Evolutionary conservation across 2,113 vertebrate species (phyloP), one percentile per base, ranked within the genome.

Genomic region (Collichthys lucidus): DNA sequence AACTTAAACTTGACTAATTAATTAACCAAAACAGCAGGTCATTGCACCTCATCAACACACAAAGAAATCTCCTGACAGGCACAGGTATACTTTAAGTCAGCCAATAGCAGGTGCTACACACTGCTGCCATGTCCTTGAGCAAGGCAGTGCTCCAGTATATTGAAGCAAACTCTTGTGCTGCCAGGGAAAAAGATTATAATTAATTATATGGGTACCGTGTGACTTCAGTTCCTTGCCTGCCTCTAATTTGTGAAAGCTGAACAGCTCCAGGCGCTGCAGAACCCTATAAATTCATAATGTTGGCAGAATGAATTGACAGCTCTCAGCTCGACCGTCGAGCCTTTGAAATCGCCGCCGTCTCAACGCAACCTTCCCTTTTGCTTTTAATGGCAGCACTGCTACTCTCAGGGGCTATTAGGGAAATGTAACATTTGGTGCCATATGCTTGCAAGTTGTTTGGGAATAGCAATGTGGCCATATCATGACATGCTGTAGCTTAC

Each of bases 391-490:
- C 89, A 57, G 77, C 50, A 26, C 73, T 19, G 88, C 86, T 84
- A 16, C 91, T 95, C 94, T 95, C 92, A 46, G 90, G 93, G 94
- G 94, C 90, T 89, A 93, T 94, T 94, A 93, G 91, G 86, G 90
- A 88, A 91, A 89, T 90, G 91, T 86, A 94, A 94, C 94, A 94
- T 94, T 95, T 86, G 86, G 91, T 88, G 92, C 95, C 95, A 95
- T 96, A 95, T 96, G 95, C 91, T 94, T 57, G 92, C 92, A 91
- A 92, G 93, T 91, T 94, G 94, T 94, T 89, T 82, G 93, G 93
- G 94, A 95, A 93, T 92, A 92, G 91, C 66, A 77, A 87, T 86
- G 86, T 53, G 88, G 93, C 86, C 86, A 75, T 87, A 92, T 82
- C 88, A 52, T 89, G 91, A 91, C 90, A 93, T 53, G 90, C 92